Evolutionary conservation across 2,888 invertebrate species (phyloP), one percentile per base, ranked within the genome.

Genomic region (Alloscopus bannaensis): DNA sequence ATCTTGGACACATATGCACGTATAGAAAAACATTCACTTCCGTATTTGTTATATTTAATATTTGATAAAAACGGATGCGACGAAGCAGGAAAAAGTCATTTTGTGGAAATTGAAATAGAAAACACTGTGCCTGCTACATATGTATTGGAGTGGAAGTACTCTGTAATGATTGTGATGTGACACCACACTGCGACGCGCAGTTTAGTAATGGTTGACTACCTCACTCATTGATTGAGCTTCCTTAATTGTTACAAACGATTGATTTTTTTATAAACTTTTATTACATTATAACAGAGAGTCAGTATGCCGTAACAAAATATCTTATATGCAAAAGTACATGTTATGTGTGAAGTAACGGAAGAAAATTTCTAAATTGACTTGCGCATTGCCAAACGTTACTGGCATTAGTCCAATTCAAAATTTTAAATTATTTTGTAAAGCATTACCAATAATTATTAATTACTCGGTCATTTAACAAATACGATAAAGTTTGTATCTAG

Each of bases 1-100:
- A 36, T 8, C 8, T 36, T n/a, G 47, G 18, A 47, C 6, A 47
- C 11, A 47, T 47, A 47, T 47, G 6, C 47, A 28, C 47, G n/a
- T 40, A 71, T 40, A 36, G n/a, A n/a, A n/a, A n/a, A n/a, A n/a
- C n/a, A 20, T 62, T 55, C 42, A 73, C 72, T 73, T 73, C 72
- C 72, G 72, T 65, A 73, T 71, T 18, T 62, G 24, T 26, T 24
- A 29, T 28, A 36, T 47, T 26, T 18, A 69, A 29, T 70, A 64
- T 68, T 28, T 40, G 36, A 20, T 50, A 42, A n/a, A n/a, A n/a
- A n/a, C n/a, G 47, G n/a, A 47, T 4, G 3, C 6, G 11, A 50
- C 24, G 4, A 26, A 24, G 36, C 16, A 31, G 26, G 28, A 28
- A 50, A n/a, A 66, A 50, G 45, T 65, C 29, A 50, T 66, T 28